Percentiles rank a stretch among this genome's conserved stretches.
phyloP scores from a whole-genome alignment of 2,797 vertebrate genomes.

The Chromis chromis region DNA sequence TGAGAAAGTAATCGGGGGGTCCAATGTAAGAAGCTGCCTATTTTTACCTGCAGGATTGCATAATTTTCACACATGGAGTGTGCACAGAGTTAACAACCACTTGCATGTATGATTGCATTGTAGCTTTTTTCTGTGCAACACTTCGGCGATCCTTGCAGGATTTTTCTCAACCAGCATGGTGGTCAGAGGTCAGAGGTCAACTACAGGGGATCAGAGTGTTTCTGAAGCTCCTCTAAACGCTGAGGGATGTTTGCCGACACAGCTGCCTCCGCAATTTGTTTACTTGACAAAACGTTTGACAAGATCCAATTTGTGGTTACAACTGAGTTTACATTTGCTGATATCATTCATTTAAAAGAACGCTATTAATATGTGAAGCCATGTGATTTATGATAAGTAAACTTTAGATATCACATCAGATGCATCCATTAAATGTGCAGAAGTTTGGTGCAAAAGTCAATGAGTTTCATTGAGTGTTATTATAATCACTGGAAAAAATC shows the following conservation, averaged over 20 bases:
- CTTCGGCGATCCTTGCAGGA: not conserved
- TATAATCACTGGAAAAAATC: no score
- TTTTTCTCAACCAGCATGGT: not conserved
- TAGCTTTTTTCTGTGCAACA: not conserved
- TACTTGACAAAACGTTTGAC: not conserved
- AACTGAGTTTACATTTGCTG: not conserved
- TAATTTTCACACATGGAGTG: conserved; percentile 12
- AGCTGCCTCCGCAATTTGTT: conserved; percentile 22
- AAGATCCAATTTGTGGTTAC: not conserved
- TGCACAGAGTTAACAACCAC: not conserved
- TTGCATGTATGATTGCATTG: not conserved
- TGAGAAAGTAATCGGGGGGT: not conserved
- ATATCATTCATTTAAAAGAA: not conserved
- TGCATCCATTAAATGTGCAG: not conserved
- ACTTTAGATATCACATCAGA: not conserved
- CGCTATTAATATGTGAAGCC: not conserved
- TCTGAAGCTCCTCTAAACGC: conserved; percentile 25
- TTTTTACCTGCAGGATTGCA: conserved; percentile 33
- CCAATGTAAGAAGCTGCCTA: not conserved
- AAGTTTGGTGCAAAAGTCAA: no score
- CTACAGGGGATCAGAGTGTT: conserved; percentile 17
- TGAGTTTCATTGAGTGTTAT: no score
- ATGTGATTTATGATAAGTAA: not conserved
- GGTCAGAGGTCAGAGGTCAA: conserved; percentile 49
- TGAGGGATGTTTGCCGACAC: conserved; percentile 25